Evolutionary conservation across 2,888 invertebrate species (phyloP), one percentile per base, ranked within the genome.

Genomic region (Phragmatobia fuliginosa): DNA sequence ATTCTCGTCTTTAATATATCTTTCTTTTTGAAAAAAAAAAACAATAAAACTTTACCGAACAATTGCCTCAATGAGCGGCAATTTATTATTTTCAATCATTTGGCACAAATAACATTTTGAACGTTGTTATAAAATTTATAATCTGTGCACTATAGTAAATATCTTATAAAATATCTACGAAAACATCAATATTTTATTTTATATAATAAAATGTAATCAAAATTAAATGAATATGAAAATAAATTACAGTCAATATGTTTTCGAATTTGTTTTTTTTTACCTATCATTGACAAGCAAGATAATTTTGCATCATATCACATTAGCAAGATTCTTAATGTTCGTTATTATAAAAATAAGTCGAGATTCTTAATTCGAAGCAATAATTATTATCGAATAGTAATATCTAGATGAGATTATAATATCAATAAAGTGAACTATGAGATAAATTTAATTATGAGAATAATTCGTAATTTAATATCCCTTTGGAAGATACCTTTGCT

Each of bases 321-420:
- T 76, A 78, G 75, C 73, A 79, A 83, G 77, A 79, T 76, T 80
- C 74, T 77, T 79, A 77, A 74, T 68, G 71, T 78, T 75, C 65
- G 71, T 78, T 76, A 62, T 69, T 83, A 83, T 70, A 82, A 83
- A 83, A 83, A 83, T 82, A 82, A 80, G 70, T 77, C 67, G 78
- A 82, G 81, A 79, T 83, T 83, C 74, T 78, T 78, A 82, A 31
- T 70, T 75, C 58, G 69, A 81, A 75, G 76, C 75, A 21, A 73
- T 75, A 75, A 66, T 64, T 75, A 72, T 68, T 66, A 68, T 74
- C 72, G 49, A 66, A 38, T 68, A 74, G 56, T 72, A 78, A 73
- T 64, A 77, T 75, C 66, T 75, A 79, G 45, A 71, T 76, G 75
- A 80, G 72, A 77, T 59, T 79, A 67, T 66, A 66, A 60, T 67